Base-by-base conservation (phyloP, 1,140 invertebrate genomes). In the Rhopalosiphum maidis region DNA sequence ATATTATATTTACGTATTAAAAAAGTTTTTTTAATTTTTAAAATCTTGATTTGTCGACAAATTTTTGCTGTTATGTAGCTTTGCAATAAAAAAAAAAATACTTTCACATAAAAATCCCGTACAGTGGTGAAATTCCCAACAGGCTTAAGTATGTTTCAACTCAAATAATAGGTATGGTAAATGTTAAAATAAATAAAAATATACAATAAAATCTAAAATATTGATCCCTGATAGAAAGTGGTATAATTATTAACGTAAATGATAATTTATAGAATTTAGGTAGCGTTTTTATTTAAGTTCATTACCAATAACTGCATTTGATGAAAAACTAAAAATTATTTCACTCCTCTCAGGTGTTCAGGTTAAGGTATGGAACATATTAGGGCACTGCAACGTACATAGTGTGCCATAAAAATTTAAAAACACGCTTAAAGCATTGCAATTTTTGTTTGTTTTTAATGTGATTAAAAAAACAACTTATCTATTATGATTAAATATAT, bases 41-140 rank as follows among this genome's bases (percentile, higher is more conserved):
- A 77, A 77, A 77, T 77, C 21, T n/a, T 77, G 60, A 77, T 77
- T n/a, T 77, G 60, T 77, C n/a, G 60, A 77, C 30, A 77, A 77
- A n/a, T 77, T n/a, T n/a, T 77, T n/a, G n/a, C 60, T 77, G 11
- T 51, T 5, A 18, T 15, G 18, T 77, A n/a, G n/a, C 30, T 77
- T 1, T 77, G 60, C n/a, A n/a, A n/a, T n/a, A 18, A 5, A 77
- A 77, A 18, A 77, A 68, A 77, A 77, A n/a, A 18, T 18, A n/a
- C 4, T 6, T n/a, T n/a, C 4, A n/a, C 1, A 18, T 77, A 77
- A 6, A 21, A 6, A 77, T n/a, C 0, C 0, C 6, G 0, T 77
- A 77, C 15, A n/a, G n/a, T n/a, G 15, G 1, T n/a, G 9, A 30
- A 68, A 68, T 4, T 15, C n/a, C 30, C 25, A 68, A 15, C n/a